Evolutionary conservation across 2,888 invertebrate species (phyloP), one percentile per base, ranked within the genome.

Genomic region (Aromia moschata): DNA sequence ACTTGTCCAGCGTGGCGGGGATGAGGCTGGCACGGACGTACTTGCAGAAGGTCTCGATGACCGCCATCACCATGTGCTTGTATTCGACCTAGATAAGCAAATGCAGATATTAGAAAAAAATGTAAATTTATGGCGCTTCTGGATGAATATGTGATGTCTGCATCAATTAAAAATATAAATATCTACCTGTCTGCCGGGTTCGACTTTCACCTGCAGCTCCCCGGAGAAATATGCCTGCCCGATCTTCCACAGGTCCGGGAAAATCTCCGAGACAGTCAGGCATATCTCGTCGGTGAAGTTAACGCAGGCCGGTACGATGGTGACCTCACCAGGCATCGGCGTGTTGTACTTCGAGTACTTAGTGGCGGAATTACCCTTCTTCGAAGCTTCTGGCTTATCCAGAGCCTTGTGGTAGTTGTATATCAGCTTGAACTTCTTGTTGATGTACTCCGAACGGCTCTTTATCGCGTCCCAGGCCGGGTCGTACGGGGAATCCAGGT

Each of bases 391-490:
- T n/a, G 73, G 70, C 60, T 74, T 74, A 67, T 82, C 83, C 30
- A 77, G 69, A 20, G 83, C 69, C 82, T 89, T 82, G 82, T 91
- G 83, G 80, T 86, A 82, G 79, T 88, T 83, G 80, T 88, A 79
- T 82, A 90, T 85, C 76, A 86, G 77, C 81, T 84, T 86, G 77
- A 93, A 83, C 37, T 88, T 84, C 58, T 82, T 83, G 71, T 87
- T 86, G 7, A 96, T 84, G 80, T 93, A 95, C 51, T 90, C 89
- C 60, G 93, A 91, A 63, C 94, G 90, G 61, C 92, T 89, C 44
- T 85, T 87, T 66, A 99, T 92, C 2, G 96, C 97, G 65, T 94
- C 92, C 98, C 98, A 98, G 0, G 97, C 98, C 1, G 98, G 96
- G 81, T 99, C 98, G 4, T 92, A 93, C 2, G 84, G 84, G 51